Base-by-base conservation (phyloP, 2,113 vertebrate genomes). In the Archilochus colubris region DNA sequence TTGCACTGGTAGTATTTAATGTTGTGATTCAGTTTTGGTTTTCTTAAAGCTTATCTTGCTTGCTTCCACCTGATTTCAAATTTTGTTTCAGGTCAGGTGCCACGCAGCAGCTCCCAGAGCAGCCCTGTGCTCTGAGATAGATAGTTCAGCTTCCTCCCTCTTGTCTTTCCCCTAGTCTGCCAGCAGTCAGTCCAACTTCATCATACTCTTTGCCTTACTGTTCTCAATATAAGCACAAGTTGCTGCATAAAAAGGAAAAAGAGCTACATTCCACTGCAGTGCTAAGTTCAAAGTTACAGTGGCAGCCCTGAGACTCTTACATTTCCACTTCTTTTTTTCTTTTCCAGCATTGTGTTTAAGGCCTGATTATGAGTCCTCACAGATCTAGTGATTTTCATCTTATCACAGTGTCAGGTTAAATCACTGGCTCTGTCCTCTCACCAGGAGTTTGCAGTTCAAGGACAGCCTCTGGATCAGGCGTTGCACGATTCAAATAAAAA, bases 331-430 rank as follows among this genome's bases (percentile, higher is more conserved):
- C 55, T 95, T 46, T 46, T 46, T 46, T 46, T 93, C 88, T 93
- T 91, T 89, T 91, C 48, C 83, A 80, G 70, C n/a, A 21, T 53
- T 83, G 64, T 85, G 91, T 68, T 90, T 53, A 62, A 61, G 73
- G 80, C 33, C 61, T 70, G 90, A 70, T 86, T 55, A 66, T 21
- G 58, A 80, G 57, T 20, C 46, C 70, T 76, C 0, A 0, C 36
- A 82, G 91, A 84, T 40, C 53, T 38, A 54, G 91, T 31, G 73
- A 89, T 95, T 92, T 88, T 88, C 75, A 51, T 75, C 83, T 86
- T 74, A 91, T 64, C 83, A 80, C 88, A 36, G 77, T 86, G 95
- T 94, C 96, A 95, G 91, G 94, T 92, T 93, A 82, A 82, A 92
- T 96, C 93, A 85, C 72, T 48, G 30, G 73, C 72, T 61, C 55